Evolutionary conservation across 1,140 invertebrate genomes (phyloP).

Genomic region (Apolygus lucorum): DNA sequence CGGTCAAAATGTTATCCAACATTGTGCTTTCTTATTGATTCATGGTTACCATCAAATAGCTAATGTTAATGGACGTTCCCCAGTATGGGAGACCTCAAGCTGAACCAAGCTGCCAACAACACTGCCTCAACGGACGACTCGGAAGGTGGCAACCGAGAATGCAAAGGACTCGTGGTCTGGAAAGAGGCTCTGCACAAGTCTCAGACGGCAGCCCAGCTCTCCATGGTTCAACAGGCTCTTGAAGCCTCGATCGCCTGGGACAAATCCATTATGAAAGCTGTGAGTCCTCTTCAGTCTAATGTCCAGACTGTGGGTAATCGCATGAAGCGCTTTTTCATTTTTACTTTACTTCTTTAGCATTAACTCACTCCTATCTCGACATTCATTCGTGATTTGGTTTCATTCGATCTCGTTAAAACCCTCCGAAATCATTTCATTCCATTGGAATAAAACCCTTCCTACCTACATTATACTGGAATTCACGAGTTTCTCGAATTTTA

Average conservation of each 20-base stretch:
- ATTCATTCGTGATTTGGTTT: too few relatives aligned
- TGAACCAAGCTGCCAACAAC: conserved; percentile 32
- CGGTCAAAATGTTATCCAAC: too few relatives aligned
- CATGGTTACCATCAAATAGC: too few relatives aligned
- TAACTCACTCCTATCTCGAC: not conserved
- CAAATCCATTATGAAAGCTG: conserved; percentile 98
- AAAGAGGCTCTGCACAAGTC: conserved; percentile 73
- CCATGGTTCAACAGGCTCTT: conserved; percentile 80
- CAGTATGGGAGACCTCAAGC: conserved; percentile 23
- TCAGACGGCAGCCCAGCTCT: conserved; percentile 78
- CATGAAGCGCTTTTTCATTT: conserved; percentile 40
- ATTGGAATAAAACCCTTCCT: too few relatives aligned
- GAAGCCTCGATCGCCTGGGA: conserved; percentile 94
- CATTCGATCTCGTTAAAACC: too few relatives aligned
- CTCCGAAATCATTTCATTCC: too few relatives aligned
- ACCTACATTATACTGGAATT: too few relatives aligned
- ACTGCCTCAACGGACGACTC: not conserved
- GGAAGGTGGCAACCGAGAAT: conserved; percentile 22
- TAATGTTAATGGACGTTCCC: too few relatives aligned
- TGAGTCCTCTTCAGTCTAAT: conserved; percentile 47
- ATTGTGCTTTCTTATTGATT: too few relatives aligned
- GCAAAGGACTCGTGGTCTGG: conserved; percentile 73
- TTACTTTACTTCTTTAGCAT: conserved; percentile 11
- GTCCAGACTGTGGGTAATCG: conserved; percentile 37
- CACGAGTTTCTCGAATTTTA: too few relatives aligned